These are phyloP conservation scores for Heliothis virescens DNA, from an alignment of 1,140 invertebrate species.

Conservation along the genomic window DNA sequence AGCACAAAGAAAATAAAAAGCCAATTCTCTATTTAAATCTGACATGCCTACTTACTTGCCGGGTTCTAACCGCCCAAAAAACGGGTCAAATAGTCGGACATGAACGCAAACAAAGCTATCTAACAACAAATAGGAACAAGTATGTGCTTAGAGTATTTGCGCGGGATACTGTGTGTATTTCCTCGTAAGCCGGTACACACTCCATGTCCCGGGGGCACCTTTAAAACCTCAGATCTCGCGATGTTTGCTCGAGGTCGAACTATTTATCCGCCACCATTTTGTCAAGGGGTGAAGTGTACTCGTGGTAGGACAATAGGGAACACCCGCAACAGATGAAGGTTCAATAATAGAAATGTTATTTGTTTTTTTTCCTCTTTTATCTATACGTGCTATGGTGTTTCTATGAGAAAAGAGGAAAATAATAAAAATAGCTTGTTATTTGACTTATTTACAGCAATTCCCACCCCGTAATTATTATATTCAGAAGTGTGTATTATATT, in stretches of 20 bases:
- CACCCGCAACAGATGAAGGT: background rate
- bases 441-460: too few species aligned
- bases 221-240: slow-evolving; percentile 39
- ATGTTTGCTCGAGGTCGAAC: slow-evolving; percentile 42
- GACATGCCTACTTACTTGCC: background rate
- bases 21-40: too few species aligned
- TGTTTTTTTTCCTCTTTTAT: too few species aligned
- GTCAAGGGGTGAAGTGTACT: slow-evolving; percentile 11
- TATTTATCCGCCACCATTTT: slow-evolving; percentile 33
- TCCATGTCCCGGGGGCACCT: slow-evolving; percentile 10
- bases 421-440: too few species aligned
- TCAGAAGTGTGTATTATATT: too few species aligned
- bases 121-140: background rate
- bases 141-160: slow-evolving; percentile 16
- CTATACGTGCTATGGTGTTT: too few species aligned
- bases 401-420: too few species aligned
- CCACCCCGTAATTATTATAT: too few species aligned
- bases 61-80: background rate
- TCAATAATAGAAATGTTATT: background rate
- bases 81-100: slow-evolving; percentile 3
- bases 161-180: slow-evolving; percentile 9
- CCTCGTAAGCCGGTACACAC: slow-evolving; percentile 14
- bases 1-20: too few species aligned
- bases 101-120: background rate
- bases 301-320: slow-evolving; percentile 3